Base-by-base conservation (phyloP, 1,140 invertebrate genomes). In the Drosophila parvula region DNA sequence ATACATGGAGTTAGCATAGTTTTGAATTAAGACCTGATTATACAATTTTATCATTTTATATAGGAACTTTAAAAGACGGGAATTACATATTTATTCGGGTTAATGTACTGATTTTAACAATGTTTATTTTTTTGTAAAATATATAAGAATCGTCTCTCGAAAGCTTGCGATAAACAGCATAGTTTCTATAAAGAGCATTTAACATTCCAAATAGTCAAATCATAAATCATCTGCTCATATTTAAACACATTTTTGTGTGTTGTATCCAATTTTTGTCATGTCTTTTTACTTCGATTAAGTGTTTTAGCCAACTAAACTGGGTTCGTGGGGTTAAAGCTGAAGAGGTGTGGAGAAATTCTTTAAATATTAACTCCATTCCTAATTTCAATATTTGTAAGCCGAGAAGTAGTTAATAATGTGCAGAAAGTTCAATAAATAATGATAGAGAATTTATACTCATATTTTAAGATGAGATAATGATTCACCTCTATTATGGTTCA, bases 201-300 rank as follows among this genome's bases (percentile, higher is more conserved):
- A 32, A 11, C n/a, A 34, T 30, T 68, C 51, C 30, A 18, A 12
- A 2, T 22, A 14, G 10, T 1, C 4, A 8, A 14, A 45, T 45
- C 36, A 48, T 67, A 34, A 45, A 41, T 64, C 32, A 40, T 43
- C 5, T 22, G 11, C 34, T 30, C 22, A 43, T 60, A 45, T 61
- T 75, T 62, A 68, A 75, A 75, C 61, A 60, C 61, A 71, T 50
- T 65, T 70, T 59, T 69, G 32, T 67, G 22, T 70, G 48, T 36
- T 75, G 44, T 63, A 62, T 65, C 30, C 62, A 47, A 62, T 79
- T 76, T 81, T 77, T 74, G 71, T 82, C 76, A 74, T 81, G 73
- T 69, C 74, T 81, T 88, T 63, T 88, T 63, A 68, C 63, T 50
- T 58, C 60, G 78, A 60, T 81, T 78, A 76, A 83, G 62, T 77